phyloP scores from a whole-genome alignment of 37 sponge, comb jelly and placozoan genomes.

The Cliona cf. orientalis region DNA sequence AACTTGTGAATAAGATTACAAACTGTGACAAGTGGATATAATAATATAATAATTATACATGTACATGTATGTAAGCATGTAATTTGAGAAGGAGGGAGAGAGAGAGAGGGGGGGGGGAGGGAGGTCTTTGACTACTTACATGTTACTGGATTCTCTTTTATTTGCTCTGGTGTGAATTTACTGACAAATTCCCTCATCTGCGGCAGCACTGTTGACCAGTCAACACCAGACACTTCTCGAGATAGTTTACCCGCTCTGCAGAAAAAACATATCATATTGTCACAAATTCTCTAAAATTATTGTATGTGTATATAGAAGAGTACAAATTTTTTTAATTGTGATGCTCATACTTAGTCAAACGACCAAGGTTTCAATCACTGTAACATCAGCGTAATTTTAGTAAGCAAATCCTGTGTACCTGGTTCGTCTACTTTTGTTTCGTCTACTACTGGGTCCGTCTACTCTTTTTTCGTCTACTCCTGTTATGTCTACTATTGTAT shows the following conservation, averaged over 20 bases:
- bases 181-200: slow-evolving; percentile 44
- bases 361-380: too few relatives aligned
- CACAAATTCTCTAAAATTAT: not conserved
- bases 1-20: slow-evolving; percentile 55
- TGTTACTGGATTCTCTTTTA: slow-evolving; percentile 16
- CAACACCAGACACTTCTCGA: not conserved
- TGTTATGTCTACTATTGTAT: too few relatives aligned
- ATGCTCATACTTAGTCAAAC: too few relatives aligned
- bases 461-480: too few relatives aligned
- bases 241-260: slow-evolving; percentile 14
- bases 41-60: too few relatives aligned
- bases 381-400: not conserved
- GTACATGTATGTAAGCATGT: not conserved
- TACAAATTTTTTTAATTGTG: not conserved
- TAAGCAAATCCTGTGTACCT: too few relatives aligned
- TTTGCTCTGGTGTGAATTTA: slow-evolving; percentile 25
- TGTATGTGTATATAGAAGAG: not conserved
- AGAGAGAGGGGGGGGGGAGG: not conserved
- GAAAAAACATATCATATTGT: not conserved
- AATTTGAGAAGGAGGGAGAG: not conserved
- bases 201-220: slow-evolving; percentile 29
- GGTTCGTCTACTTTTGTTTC: too few relatives aligned
- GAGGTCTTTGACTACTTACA: slow-evolving; percentile 30
- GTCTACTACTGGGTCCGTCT: too few relatives aligned
- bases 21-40: slow-evolving; percentile 25